These are phyloP conservation scores for Hypercompe scribonia DNA, from an alignment of 2,888 invertebrate genomes.

Conservation along the genomic window DNA sequence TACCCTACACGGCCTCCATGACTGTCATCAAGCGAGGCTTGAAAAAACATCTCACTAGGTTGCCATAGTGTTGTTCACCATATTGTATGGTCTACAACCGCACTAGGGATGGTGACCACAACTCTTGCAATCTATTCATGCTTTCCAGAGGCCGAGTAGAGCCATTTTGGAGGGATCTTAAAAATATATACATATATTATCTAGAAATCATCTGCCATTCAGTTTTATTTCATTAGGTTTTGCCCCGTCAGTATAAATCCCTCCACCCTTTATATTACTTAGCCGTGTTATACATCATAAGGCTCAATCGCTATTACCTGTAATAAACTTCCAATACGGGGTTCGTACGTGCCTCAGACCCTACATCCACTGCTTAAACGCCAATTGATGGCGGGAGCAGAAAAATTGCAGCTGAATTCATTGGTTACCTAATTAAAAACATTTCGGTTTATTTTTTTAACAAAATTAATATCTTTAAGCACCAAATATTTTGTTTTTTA, in stretches of 20 bases:
- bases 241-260: slow-evolving; percentile 12
- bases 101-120: too few relatives aligned
- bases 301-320: slow-evolving; percentile 50
- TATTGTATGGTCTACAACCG: too few relatives aligned
- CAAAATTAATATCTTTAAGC: too few relatives aligned
- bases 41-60: too few relatives aligned
- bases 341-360: slow-evolving; percentile 40
- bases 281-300: slow-evolving; percentile 39
- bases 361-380: slow-evolving; percentile 41
- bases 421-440: slow-evolving; percentile 33
- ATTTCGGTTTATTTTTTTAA: not conserved
- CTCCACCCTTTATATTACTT: slow-evolving; percentile 19
- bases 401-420: slow-evolving; percentile 37
- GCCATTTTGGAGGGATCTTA: too few relatives aligned
- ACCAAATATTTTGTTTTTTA: too few relatives aligned
- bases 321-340: slow-evolving; percentile 46
- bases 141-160: too few relatives aligned
- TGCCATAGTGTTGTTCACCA: too few relatives aligned
- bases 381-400: slow-evolving; percentile 45
- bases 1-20: too few relatives aligned
- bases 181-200: too few relatives aligned
- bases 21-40: too few relatives aligned
- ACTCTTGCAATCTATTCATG: too few relatives aligned
- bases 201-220: not conserved
- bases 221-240: not conserved